These are phyloP conservation scores for Enteromius treurensis DNA, from an alignment of 2,797 vertebrate genomes.

Conservation along the genomic window DNA sequence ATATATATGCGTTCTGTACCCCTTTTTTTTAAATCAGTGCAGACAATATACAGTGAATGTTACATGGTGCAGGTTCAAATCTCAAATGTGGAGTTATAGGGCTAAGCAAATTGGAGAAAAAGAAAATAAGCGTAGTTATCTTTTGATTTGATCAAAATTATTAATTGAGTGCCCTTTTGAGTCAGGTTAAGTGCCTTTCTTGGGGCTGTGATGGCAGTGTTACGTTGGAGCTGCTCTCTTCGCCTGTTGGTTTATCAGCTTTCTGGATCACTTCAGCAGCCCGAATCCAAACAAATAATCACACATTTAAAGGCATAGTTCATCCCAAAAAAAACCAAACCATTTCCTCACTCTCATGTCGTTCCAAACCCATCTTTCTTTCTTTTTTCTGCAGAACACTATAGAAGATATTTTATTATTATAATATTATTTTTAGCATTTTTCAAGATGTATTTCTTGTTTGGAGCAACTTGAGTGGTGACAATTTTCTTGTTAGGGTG, in stretches of 20 bases:
- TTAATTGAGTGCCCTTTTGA: slow-evolving; percentile 9
- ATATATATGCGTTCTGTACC: neutral
- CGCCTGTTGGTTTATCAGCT: neutral
- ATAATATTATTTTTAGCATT: too few relatives aligned
- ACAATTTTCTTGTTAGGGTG: neutral
- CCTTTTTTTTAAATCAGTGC: neutral
- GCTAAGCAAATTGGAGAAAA: neutral
- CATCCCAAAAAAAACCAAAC: neutral
- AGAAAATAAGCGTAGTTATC: too few relatives aligned
- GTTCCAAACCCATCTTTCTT: neutral
- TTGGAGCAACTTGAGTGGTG: too few relatives aligned
- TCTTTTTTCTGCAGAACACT: neutral
- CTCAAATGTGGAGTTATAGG: neutral
- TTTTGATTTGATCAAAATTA: neutral
- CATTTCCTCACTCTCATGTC: too few relatives aligned
- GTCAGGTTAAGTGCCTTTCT: slow-evolving; percentile 28
- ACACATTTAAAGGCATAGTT: neutral
- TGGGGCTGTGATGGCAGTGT: neutral
- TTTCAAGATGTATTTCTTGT: neutral
- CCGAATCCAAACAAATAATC: neutral
- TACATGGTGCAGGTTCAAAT: neutral
- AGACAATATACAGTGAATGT: slow-evolving; percentile 13
- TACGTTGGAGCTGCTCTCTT: neutral
- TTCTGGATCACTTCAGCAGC: neutral
- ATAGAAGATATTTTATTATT: neutral